Conservation (phyloP, 2,888 invertebrate genomes). For the Aphidoletes aphidimyza region DNA sequence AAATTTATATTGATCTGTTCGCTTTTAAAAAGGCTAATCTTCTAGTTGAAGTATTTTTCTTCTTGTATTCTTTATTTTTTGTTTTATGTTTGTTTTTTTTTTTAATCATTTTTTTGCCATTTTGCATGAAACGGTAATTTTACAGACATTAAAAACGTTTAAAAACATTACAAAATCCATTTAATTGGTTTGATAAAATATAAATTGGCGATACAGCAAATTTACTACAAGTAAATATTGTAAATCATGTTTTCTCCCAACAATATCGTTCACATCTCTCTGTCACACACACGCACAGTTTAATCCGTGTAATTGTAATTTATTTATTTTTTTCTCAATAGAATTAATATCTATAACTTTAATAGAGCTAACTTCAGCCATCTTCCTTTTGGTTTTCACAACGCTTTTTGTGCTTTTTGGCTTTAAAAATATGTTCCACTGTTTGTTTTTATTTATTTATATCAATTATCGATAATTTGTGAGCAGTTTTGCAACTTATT, state of each 20-base stretch:
- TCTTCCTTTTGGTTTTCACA: slow-evolving; percentile 49
- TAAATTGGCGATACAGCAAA: slow-evolving; percentile 25
- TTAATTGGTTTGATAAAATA: slow-evolving; percentile 35
- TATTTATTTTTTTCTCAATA: neutral
- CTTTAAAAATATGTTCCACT: slow-evolving; percentile 44
- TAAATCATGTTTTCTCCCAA: neutral
- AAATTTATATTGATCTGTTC: slow-evolving; percentile 39
- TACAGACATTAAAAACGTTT: slow-evolving; percentile 20
- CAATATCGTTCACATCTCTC: neutral
- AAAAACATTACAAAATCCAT: slow-evolving; percentile 40
- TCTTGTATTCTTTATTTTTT: neutral
- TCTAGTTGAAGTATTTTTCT: slow-evolving; percentile 18
- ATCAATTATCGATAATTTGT: slow-evolving; percentile 8
- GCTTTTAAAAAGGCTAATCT: slow-evolving; percentile 46
- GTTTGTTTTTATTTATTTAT: neutral
- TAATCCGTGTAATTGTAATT: neutral
- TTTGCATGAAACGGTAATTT: neutral
- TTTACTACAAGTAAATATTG: slow-evolving; percentile 47
- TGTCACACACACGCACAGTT: neutral
- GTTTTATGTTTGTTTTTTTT: neutral
- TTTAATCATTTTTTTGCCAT: neutral
- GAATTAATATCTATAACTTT: slow-evolving; percentile 31
- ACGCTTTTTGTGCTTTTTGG: slow-evolving; percentile 49
- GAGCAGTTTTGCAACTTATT: slow-evolving; percentile 37
- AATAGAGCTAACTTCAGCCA: slow-evolving; percentile 52